Base-by-base conservation (phyloP, 1,140 invertebrate genomes). In the Drosophila murphyi region DNA sequence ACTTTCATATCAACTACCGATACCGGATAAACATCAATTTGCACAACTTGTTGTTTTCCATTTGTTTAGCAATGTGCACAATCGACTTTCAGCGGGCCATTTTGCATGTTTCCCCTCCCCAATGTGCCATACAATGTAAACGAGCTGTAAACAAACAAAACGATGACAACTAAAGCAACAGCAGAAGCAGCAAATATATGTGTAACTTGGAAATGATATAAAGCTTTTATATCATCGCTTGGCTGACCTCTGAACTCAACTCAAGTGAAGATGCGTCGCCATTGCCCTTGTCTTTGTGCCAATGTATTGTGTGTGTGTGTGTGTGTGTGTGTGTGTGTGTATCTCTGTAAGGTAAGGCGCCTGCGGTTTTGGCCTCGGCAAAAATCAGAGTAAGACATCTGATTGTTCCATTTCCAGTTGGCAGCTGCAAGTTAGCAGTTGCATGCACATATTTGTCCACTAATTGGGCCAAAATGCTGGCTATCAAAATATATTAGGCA, bases 401-500 rank as follows among this genome's bases (percentile, higher is more conserved):
- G 61, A 43, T 60, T 51, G 67, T 70, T 67, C 34, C 57, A 60
- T 29, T 59, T 59, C 29, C 8, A 32, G 39, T n/a, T 43, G 10
- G 3, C 39, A 43, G 39, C n/a, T n/a, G 39, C 6, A n/a, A 4
- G 39, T 43, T 43, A n/a, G 10, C 48, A n/a, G 29, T 43, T 43
- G 28, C 55, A 32, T 55, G 52, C 34, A 20, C 29, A 72, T 72
- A 67, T 65, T 54, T 39, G 41, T 43, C 32, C 48, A 48, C 55
- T 68, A 68, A 73, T 69, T 72, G 63, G 71, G 47, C 29, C n/a
- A 5, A 31, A 31, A 45, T 31, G 32, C 67, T 69, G 60, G 69
- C 52, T 47, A 59, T 74, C 41, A 48, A 48, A 31, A 34, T 50
- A 62, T 64, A 54, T 34, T 71, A 29, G 29, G 55, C 48, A 37